A percentile compares a stretch with the other conserved stretches of the same genome.
Conservation (phyloP, 1,140 invertebrate species). For the Notospermus geniculatus region DNA sequence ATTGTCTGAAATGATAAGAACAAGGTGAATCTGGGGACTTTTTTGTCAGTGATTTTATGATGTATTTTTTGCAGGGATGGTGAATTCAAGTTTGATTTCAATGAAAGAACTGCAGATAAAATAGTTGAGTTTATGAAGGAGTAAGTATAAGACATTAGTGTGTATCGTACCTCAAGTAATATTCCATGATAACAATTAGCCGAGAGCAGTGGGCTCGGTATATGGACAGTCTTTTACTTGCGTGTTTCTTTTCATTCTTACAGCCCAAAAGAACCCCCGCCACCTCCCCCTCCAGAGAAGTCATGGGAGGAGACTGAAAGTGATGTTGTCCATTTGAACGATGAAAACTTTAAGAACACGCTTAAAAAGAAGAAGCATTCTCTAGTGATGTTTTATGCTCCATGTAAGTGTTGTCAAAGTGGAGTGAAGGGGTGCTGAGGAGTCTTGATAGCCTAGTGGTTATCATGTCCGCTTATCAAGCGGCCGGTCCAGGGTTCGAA, state of each 20-base stretch:
- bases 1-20: too few relatives aligned
- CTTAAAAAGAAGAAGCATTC: conserved; percentile 72
- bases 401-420: conserved; percentile 65
- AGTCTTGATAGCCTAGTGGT: too few relatives aligned
- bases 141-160: conserved; percentile 35
- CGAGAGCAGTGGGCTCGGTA: background rate
- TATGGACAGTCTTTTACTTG: background rate
- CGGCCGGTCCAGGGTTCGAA: too few relatives aligned
- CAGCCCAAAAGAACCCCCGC: conserved; percentile 71
- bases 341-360: conserved; percentile 68
- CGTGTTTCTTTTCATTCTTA: conserved; percentile 10
- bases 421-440: too few relatives aligned
- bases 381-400: conserved; percentile 87
- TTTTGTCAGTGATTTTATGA: background rate
- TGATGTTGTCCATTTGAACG: conserved; percentile 73
- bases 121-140: conserved; percentile 81
- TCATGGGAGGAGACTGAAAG: conserved; percentile 72
- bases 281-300: conserved; percentile 72
- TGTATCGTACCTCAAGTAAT: too few relatives aligned
- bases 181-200: background rate
- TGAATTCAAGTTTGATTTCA: conserved; percentile 72
- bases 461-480: too few relatives aligned
- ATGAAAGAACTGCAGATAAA: conserved; percentile 71
- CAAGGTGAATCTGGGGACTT: background rate
- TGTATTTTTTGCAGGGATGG: conserved; percentile 59